Evolutionary conservation across 2,888 invertebrate genomes (phyloP).

Genomic region (Scrobipalpa atriplicella): DNA sequence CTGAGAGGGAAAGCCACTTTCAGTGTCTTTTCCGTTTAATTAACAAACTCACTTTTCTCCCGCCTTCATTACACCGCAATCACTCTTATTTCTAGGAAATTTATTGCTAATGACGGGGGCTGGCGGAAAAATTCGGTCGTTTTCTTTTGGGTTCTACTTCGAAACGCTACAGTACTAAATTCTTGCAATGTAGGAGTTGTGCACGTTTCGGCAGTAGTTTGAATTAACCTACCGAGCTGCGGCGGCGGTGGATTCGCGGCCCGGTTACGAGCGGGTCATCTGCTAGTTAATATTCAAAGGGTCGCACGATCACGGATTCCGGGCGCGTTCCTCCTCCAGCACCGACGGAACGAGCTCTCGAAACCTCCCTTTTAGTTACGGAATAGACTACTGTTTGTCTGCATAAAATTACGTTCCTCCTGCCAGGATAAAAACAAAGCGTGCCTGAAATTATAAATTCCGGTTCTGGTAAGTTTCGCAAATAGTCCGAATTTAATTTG

Average conservation of each 20-base stretch:
- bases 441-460: slow-evolving; percentile 30
- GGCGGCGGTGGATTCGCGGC: slow-evolving; percentile 64
- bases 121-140: slow-evolving; percentile 21
- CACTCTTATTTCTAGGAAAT: slow-evolving; percentile 27
- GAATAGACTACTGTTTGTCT: slow-evolving; percentile 52
- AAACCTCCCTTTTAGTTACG: slow-evolving; percentile 57
- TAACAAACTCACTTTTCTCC: slow-evolving; percentile 57
- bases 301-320: slow-evolving; percentile 74
- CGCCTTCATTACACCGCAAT: slow-evolving; percentile 28
- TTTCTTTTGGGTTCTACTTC: slow-evolving; percentile 22
- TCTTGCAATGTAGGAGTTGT: slow-evolving; percentile 1
- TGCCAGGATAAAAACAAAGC: slow-evolving; percentile 33
- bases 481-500: background rate
- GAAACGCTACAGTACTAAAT: background rate
- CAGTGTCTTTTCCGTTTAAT: slow-evolving; percentile 47
- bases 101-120: slow-evolving; percentile 14
- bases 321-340: slow-evolving; percentile 63
- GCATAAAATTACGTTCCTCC: slow-evolving; percentile 34
- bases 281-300: slow-evolving; percentile 80
- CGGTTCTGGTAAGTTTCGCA: background rate
- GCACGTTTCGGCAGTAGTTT: slow-evolving; percentile 50
- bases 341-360: slow-evolving; percentile 51
- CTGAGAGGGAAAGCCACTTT: slow-evolving; percentile 36
- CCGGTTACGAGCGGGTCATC: slow-evolving; percentile 70
- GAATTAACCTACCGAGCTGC: slow-evolving; percentile 68